Percentiles rank a stretch among this genome's conserved stretches.
These are phyloP conservation scores for Danio kyathit DNA, from an alignment of 2,797 vertebrate genomes.

Conservation along the genomic window DNA sequence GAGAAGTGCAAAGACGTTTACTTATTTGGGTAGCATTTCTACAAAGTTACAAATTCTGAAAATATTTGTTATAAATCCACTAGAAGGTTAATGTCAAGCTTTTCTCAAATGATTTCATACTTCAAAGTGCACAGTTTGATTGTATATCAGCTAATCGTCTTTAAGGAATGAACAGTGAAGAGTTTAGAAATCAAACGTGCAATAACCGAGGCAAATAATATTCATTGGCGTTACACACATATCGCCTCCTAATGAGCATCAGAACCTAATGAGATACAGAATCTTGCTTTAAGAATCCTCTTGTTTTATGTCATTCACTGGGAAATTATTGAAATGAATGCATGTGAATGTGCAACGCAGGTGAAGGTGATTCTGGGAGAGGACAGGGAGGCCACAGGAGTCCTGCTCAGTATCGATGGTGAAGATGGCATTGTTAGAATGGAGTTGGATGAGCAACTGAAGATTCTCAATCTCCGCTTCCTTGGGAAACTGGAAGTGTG, in stretches of 20 bases:
- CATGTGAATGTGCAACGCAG: constrained; percentile 68
- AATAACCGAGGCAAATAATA: not conserved
- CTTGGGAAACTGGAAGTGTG: constrained; percentile 89
- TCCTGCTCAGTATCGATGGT: constrained; percentile 91
- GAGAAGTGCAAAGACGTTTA: too few species aligned
- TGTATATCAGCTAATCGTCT: not conserved
- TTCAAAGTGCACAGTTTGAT: too few species aligned
- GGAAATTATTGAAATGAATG: not conserved
- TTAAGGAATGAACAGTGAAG: too few species aligned
- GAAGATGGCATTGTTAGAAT: constrained; percentile 95
- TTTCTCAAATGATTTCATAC: too few species aligned
- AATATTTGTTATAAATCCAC: too few species aligned
- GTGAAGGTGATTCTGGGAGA: constrained; percentile 95
- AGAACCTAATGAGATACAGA: not conserved
- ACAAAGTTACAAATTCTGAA: too few species aligned
- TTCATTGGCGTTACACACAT: too few species aligned
- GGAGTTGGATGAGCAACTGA: constrained; percentile 91
- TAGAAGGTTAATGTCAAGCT: too few species aligned
- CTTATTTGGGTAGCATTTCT: too few species aligned
- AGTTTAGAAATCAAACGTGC: not conserved
- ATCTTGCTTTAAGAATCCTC: not conserved
- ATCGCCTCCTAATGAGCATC: not conserved
- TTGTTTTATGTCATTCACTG: not conserved
- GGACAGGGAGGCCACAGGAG: constrained; percentile 90
- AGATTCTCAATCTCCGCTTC: constrained; percentile 94